phyloP scores from a whole-genome alignment of 2,113 vertebrate species.

The Drymodes brunneopygia region DNA sequence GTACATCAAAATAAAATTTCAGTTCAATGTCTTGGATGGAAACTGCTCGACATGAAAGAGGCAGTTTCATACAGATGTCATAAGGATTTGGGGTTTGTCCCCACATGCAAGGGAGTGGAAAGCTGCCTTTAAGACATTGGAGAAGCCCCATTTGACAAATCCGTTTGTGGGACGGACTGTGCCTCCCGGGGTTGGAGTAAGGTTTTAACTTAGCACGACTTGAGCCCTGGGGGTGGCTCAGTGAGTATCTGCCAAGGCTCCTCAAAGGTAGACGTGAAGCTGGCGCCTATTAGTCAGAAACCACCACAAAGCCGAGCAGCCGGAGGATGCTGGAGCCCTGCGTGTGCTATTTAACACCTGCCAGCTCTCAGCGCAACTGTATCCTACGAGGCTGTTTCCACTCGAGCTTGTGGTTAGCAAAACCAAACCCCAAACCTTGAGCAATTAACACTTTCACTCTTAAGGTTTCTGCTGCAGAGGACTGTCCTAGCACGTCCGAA shows the following conservation, averaged over 20 bases:
- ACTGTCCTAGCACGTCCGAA: accelerated
- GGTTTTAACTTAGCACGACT: neutral
- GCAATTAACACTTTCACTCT: neutral
- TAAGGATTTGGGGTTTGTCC: neutral
- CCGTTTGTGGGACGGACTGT: neutral
- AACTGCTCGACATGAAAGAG: neutral
- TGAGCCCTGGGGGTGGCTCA: neutral
- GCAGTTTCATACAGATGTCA: neutral
- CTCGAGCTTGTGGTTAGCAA: conserved; percentile 42
- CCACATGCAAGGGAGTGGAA: conserved; percentile 16
- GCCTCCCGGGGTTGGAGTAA: neutral
- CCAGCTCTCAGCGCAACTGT: conserved; percentile 18
- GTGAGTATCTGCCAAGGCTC: neutral
- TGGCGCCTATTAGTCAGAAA: conserved; percentile 50
- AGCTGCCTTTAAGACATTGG: neutral
- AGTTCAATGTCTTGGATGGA: neutral
- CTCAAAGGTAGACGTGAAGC: conserved; percentile 34
- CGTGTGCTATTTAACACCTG: conserved; percentile 52
- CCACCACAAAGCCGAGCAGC: conserved; percentile 46
- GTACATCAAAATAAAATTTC: neutral
- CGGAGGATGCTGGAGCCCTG: neutral
- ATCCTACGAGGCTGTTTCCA: conserved; percentile 38
- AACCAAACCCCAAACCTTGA: conserved; percentile 24
- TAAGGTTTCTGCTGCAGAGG: neutral
- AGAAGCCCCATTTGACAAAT: neutral